Percentiles rank a stretch among this genome's conserved stretches.
These are phyloP conservation scores for Oedothorax gibbosus DNA, from an alignment of 1,140 invertebrate genomes.

Conservation along the genomic window DNA sequence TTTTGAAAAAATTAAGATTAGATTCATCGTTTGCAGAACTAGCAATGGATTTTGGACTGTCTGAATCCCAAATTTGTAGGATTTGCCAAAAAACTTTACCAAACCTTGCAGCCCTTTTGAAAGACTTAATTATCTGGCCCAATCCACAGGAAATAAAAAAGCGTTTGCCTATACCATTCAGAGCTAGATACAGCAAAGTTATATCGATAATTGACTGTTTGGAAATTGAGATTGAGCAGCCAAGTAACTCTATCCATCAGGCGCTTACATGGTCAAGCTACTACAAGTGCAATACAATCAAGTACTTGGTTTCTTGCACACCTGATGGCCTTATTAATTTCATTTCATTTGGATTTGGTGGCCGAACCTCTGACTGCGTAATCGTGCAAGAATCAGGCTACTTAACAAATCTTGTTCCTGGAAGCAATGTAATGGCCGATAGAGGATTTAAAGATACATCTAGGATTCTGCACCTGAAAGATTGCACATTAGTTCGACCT, in stretches of 20 bases:
- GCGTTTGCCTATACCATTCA: constrained; percentile 5
- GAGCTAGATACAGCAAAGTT: constrained; percentile 8
- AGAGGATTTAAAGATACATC: constrained; percentile 62
- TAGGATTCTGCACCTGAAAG: neutral
- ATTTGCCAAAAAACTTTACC: neutral
- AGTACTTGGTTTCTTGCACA: constrained; percentile 65
- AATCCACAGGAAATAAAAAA: neutral
- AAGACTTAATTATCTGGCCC: constrained; percentile 23
- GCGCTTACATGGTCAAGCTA: constrained; percentile 59
- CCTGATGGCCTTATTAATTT: constrained; percentile 65
- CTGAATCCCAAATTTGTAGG: neutral
- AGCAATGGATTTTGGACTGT: neutral
- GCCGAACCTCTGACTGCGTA: constrained; percentile 63
- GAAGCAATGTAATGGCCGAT: constrained; percentile 62
- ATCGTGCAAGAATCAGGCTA: constrained; percentile 64
- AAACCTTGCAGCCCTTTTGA: neutral
- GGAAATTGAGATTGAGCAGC: constrained; percentile 62
- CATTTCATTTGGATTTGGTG: constrained; percentile 65
- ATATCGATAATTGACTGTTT: constrained; percentile 62
- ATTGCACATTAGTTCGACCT: neutral
- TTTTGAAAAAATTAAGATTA: constrained; percentile 12
- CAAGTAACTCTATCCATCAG: constrained; percentile 31
- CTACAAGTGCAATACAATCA: constrained; percentile 62
- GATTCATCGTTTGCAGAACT: constrained; percentile 5
- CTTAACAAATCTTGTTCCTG: constrained; percentile 62